Evolutionary conservation across 1,140 invertebrate genomes (phyloP), one percentile per base, ranked within the genome.

Genomic region (Drosophila willistoni): DNA sequence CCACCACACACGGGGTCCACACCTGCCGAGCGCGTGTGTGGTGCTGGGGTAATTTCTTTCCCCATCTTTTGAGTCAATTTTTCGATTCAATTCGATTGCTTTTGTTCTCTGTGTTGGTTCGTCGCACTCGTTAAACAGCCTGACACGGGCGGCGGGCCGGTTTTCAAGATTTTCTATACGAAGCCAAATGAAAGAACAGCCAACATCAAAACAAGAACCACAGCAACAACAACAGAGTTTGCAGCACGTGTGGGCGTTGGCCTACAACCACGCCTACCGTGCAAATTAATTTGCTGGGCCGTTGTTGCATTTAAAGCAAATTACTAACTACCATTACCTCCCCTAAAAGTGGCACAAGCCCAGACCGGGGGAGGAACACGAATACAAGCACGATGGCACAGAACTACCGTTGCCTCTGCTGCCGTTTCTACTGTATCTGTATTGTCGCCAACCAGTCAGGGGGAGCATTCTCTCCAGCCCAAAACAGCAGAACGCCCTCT

Each of bases 191-290:
- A 51, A 51, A 51, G 44, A 51, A 51, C 44, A 34, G 14, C 17
- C 47, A 51, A 17, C 36, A 39, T 39, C 36, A 51, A 51, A 51
- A 51, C 44, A 34, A 34, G 29, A 29, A 29, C 29, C 6, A 29
- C n/a, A 34, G 19, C 33, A 17, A 19, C 13, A 59, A 59, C 33
- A 59, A 59, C 56, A 3, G 0, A 1, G 17, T 36, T 25, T 13
- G 10, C 44, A 51, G 44, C 44, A 54, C 34, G 65, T 86, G 82
- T 87, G 82, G 82, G 82, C 82, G 82, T 79, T 87, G 83, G 83
- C 83, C 83, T 87, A 81, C 83, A 87, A 87, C 83, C 83, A 87
- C 83, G 83, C 83, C 83, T 87, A 83, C 83, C 68, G 60, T 73
- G 83, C 74, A 82, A 87, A 87, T 89, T 87, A 87, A 87, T 87